Evolutionary conservation across 2,797 vertebrate genomes (phyloP), one percentile per base, ranked within the genome.

Genomic region (Crenuchus spilurus): DNA sequence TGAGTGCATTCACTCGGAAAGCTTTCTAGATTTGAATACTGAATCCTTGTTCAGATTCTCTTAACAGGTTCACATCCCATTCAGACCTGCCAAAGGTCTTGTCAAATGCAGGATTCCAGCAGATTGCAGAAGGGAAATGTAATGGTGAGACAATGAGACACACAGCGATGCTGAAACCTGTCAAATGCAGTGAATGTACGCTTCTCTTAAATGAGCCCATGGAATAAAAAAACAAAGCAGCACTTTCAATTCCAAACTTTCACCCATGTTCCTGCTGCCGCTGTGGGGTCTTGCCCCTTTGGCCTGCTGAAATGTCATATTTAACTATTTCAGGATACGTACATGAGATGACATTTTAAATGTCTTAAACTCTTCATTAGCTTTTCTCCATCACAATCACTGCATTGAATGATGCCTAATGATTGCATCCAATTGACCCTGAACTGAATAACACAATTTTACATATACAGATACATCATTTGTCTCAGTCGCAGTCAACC

Each of bases 1-100:
- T 57, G 35, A 79, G 22, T 10, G 6, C 66, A 79, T 76, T 76
- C 61, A 76, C 22, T 28, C 52, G 65, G 66, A 76, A 76, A 73
- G 41, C 31, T 58, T 46, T 30, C 10, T 67, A 31, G 16, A 39
- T 70, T 46, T 57, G 30, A 74, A 64, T 58, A 73, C 7, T 28
- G 24, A 37, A 20, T 69, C 70, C 37, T 33, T 16, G 20, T 51
- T 55, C 28, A 11, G 60, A 73, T 60, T 35, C 55, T 48, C 44
- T n/a, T 39, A 74, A 31, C 54, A 42, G 44, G 28, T 62, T 70
- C 26, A 22, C 35, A 18, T 62, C 35, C 28, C 35, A 24, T 6
- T 37, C 52, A 44, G 35, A 44, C 31, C 41, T 74, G 62, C 42
- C 26, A 61, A 22, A 35, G 39, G 35, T 55, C 62, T 60, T 9